These are phyloP conservation scores for Octodon degus DNA, from an alignment of 2,113 vertebrate species.

Conservation along the genomic window DNA sequence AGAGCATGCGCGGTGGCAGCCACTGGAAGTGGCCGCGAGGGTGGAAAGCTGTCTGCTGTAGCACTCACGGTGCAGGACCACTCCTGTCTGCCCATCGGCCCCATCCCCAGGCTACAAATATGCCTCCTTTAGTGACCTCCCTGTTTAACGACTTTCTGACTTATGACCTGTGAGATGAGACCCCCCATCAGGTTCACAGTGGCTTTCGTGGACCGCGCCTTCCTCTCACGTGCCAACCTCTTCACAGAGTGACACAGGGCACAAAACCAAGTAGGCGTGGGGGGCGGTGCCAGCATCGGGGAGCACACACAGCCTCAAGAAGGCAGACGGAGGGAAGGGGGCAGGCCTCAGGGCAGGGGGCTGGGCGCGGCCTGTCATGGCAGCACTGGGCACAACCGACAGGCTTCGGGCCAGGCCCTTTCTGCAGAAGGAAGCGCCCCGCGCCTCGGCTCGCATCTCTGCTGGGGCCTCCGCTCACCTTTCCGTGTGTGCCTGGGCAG, in stretches of 20 bases:
- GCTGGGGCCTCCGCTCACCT: not conserved
- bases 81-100: not conserved
- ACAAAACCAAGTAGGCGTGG: not conserved
- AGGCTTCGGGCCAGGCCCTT: fast-evolving
- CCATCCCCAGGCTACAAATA: not conserved
- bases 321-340: not conserved
- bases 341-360: too few species aligned
- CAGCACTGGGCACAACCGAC: fast-evolving
- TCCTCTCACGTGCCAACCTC: too few species aligned
- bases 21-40: fast-evolving
- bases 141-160: not conserved
- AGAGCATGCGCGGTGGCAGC: not conserved
- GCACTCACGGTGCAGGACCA: fast-evolving
- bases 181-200: not conserved
- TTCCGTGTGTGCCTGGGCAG: fast-evolving
- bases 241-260: not conserved
- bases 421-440: not conserved
- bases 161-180: not conserved
- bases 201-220: not conserved
- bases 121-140: not conserved
- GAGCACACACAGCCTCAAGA: too few species aligned
- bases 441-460: not conserved
- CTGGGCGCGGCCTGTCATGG: not conserved
- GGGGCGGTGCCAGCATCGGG: not conserved
- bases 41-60: not conserved